A percentile compares a stretch with the other conserved stretches of the same genome.
Conservation (phyloP, 2,113 vertebrate species). For the Ammodytes dubius region DNA sequence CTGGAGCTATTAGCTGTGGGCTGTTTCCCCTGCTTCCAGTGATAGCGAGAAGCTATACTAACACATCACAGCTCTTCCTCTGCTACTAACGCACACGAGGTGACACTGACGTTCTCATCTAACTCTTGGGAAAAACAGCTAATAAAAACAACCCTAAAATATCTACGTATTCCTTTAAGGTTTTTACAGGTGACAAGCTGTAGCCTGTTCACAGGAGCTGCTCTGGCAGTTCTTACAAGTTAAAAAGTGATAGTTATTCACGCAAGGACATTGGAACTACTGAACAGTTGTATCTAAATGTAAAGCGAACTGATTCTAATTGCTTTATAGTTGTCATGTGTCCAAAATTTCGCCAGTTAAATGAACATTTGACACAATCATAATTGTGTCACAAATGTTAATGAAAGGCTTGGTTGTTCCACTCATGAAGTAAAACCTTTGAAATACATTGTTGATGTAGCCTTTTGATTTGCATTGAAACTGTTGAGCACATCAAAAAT, state of each 20-base stretch:
- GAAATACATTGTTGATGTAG: conserved; percentile 14
- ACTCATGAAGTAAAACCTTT: conserved; percentile 48
- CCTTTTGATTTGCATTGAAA: conserved; percentile 35
- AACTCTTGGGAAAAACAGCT: conserved; percentile 4
- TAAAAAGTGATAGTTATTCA: conserved; percentile 11
- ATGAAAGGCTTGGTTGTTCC: conserved; percentile 17
- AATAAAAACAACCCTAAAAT: not conserved
- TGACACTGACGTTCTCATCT: not conserved
- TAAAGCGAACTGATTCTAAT: conserved; percentile 41
- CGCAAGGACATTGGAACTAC: conserved; percentile 12
- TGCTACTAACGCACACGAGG: not conserved
- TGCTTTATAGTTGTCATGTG: conserved; percentile 19
- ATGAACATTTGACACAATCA: conserved; percentile 21
- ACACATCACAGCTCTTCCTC: not conserved
- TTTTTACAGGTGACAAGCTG: not conserved
- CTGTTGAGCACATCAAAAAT: conserved; percentile 35
- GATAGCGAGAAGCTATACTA: not conserved
- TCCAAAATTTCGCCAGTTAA: conserved; percentile 29
- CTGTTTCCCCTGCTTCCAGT: not conserved
- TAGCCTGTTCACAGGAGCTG: not conserved
- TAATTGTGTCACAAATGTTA: conserved; percentile 36
- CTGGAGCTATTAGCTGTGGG: too few relatives aligned
- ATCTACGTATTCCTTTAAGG: not conserved
- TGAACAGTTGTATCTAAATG: conserved; percentile 10
- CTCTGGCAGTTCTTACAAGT: conserved; percentile 4